These are phyloP conservation scores for Heterocephalus glaber DNA, from an alignment of 2,113 vertebrate species.

Conservation along the genomic window DNA sequence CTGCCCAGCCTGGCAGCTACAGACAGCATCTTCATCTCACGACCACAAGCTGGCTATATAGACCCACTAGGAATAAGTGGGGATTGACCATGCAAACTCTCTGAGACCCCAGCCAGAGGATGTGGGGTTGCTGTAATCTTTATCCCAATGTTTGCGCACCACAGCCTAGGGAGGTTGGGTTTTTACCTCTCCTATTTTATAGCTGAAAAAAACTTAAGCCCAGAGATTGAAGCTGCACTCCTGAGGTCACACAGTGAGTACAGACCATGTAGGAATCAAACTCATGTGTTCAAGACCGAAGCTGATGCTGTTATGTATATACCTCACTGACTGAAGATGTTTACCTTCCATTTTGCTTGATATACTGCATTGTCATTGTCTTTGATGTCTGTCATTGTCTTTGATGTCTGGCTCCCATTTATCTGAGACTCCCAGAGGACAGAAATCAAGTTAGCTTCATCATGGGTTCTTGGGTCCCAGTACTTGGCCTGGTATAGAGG, in stretches of 20 bases:
- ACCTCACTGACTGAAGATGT: neutral
- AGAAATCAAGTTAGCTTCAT: neutral
- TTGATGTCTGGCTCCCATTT: neutral
- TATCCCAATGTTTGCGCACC: neutral
- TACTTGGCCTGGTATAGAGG: neutral
- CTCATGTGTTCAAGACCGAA: neutral
- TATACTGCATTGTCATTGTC: neutral
- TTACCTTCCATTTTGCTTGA: no score
- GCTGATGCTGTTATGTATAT: neutral
- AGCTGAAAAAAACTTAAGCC: neutral
- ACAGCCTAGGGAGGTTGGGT: neutral
- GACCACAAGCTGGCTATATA: neutral
- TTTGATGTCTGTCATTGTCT: no score
- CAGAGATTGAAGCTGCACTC: neutral
- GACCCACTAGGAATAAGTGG: neutral
- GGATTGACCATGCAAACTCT: neutral
- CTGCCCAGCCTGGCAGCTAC: neutral
- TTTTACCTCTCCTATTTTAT: neutral
- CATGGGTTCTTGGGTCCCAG: neutral
- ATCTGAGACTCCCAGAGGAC: neutral
- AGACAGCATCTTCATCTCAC: neutral
- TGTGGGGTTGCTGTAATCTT: neutral
- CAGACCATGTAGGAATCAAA: neutral
- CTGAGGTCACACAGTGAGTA: neutral
- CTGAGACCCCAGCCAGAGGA: neutral